Percentiles rank a stretch among this genome's conserved stretches.
phyloP scores from a whole-genome alignment of 1,140 invertebrate genomes.

The Bombus balteatus region DNA sequence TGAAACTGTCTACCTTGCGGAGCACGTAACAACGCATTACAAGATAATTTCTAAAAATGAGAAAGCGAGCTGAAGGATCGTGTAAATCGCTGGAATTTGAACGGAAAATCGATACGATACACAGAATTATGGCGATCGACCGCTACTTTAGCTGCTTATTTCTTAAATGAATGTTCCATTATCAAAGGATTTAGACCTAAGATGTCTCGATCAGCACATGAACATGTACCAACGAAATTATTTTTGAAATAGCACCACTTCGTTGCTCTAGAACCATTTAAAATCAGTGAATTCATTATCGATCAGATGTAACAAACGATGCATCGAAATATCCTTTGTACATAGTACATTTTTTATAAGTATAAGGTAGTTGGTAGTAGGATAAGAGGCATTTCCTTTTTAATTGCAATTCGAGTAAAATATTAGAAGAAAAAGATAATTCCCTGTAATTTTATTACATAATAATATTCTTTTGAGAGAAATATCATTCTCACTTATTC shows the following conservation, averaged over 20 bases:
- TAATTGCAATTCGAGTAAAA: too few species aligned
- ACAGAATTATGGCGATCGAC: neutral
- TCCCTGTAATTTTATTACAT: too few species aligned
- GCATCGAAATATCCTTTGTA: too few species aligned
- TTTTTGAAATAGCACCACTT: neutral
- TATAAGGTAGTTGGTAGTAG: too few species aligned
- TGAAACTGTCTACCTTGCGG: conserved; percentile 26
- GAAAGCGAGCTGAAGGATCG: neutral
- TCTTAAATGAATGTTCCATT: conserved; percentile 18
- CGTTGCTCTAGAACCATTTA: neutral
- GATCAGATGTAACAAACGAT: too few species aligned
- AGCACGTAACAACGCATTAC: conserved; percentile 20
- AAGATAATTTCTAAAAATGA: conserved; percentile 26
- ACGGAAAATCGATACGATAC: conserved; percentile 12
- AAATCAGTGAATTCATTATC: too few species aligned
- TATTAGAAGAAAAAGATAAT: too few species aligned
- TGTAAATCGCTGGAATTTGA: neutral
- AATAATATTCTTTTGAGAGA: too few species aligned
- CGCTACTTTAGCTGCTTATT: neutral
- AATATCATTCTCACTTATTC: too few species aligned
- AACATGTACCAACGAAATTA: too few species aligned
- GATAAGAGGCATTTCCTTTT: too few species aligned
- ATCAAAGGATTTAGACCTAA: conserved; percentile 28
- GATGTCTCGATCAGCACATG: neutral
- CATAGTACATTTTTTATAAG: too few species aligned